phyloP scores from a whole-genome alignment of 2,113 vertebrate species.

The Podarcis raffonei region DNA sequence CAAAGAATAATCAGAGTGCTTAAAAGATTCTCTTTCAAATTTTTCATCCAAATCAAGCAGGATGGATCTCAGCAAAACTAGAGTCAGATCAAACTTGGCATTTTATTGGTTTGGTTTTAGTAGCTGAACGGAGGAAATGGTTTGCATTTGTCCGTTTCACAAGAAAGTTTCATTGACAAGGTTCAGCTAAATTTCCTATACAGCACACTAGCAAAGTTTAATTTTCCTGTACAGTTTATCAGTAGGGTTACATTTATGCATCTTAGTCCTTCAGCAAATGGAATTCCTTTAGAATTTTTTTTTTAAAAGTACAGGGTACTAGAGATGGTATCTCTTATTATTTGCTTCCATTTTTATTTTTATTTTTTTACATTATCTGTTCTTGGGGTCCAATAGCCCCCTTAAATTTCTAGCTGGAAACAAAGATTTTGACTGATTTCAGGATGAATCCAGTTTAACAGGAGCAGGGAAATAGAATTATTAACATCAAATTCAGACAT shows the following conservation, averaged over 20 bases:
- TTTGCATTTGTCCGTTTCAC: neutral
- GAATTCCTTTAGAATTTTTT: neutral
- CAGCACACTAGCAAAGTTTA: neutral
- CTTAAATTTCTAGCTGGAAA: neutral
- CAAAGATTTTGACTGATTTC: neutral
- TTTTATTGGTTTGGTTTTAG: neutral
- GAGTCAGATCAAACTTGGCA: neutral
- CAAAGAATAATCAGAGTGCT: neutral
- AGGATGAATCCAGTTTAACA: neutral
- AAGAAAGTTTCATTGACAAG: neutral
- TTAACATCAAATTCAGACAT: neutral
- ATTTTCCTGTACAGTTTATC: neutral
- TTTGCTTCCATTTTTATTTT: neutral
- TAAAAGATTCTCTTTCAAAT: neutral
- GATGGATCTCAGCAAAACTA: neutral
- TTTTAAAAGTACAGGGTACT: neutral
- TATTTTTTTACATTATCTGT: neutral
- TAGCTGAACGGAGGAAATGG: neutral
- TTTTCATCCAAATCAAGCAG: neutral
- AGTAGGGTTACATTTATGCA: neutral
- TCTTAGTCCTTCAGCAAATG: neutral
- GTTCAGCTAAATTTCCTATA: neutral
- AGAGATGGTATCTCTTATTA: neutral
- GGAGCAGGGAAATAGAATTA: neutral
- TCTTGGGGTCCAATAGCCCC: neutral